These are phyloP conservation scores for Pachypanchax playfairii DNA, from an alignment of 2,113 vertebrate species.

Conservation along the genomic window DNA sequence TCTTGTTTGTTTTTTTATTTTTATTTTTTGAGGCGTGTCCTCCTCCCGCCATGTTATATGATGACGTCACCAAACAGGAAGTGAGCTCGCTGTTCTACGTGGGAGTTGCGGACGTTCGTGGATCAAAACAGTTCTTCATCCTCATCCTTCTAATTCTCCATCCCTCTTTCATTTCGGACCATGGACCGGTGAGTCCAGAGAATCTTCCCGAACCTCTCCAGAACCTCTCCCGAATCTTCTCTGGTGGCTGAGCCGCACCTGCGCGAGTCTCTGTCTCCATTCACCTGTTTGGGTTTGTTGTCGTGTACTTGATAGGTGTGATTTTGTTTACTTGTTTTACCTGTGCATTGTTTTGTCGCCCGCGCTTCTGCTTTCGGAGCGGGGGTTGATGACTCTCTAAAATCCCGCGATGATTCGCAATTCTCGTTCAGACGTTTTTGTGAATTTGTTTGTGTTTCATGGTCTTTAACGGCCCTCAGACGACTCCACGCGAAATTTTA, in stretches of 20 bases:
- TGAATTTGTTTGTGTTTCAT: neutral
- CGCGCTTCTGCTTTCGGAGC: conserved; percentile 13
- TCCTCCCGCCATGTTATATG: conserved; percentile 53
- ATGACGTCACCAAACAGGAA: conserved; percentile 65
- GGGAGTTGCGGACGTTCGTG: conserved; percentile 39
- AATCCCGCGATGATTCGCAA: conserved; percentile 41
- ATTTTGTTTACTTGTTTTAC: conserved; percentile 41
- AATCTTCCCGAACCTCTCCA: neutral
- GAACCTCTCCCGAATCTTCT: conserved; percentile 32
- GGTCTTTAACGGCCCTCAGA: neutral
- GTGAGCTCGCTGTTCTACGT: conserved; percentile 49
- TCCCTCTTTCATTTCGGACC: conserved; percentile 33
- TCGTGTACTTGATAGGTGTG: conserved; percentile 17
- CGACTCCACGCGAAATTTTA: too few relatives aligned
- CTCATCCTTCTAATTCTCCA: conserved; percentile 14
- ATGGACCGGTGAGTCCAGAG: conserved; percentile 64
- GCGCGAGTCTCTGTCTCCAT: conserved; percentile 14
- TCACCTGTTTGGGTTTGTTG: neutral
- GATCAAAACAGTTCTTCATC: conserved; percentile 26
- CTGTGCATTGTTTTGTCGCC: neutral
- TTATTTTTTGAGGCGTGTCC: conserved; percentile 41
- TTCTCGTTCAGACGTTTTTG: neutral
- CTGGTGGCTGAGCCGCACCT: conserved; percentile 54
- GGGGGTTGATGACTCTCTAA: neutral
- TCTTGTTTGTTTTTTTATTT: neutral